Conservation (phyloP, 1,140 invertebrate genomes). For the Heliconius nattereri region DNA sequence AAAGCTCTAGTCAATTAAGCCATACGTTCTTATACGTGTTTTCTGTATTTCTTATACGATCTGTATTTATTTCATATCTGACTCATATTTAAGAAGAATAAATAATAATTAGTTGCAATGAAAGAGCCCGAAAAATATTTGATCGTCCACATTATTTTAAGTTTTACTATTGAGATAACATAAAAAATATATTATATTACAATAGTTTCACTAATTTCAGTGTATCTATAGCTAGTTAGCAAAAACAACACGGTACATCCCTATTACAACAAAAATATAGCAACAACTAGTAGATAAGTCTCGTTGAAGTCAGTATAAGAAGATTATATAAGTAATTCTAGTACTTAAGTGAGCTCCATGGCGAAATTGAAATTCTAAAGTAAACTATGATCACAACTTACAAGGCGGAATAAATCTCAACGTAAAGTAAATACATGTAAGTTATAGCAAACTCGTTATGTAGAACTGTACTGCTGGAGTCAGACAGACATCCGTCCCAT, state of each 20-base stretch:
- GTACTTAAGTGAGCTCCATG: not conserved
- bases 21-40: no score
- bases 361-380: slow-evolving; percentile 12
- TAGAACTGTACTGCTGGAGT: not conserved
- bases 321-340: slow-evolving; percentile 8
- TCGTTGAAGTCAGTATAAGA: not conserved
- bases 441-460: not conserved
- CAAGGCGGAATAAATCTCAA: not conserved
- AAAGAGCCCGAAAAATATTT: no score
- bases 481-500: slow-evolving; percentile 33
- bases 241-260: not conserved
- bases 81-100: no score
- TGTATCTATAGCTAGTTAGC: not conserved
- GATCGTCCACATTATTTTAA: no score
- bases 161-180: no score
- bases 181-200: no score
- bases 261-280: slow-evolving; percentile 7
- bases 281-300: not conserved
- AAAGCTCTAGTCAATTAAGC: no score
- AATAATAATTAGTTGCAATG: no score
- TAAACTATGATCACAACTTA: not conserved
- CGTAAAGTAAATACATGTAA: not conserved
- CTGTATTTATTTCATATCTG: no score
- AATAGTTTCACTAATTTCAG: no score
- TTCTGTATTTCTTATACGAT: no score